Percentiles rank a stretch among this genome's conserved stretches.
Conservation (phyloP, 2,888 invertebrate species). For the Cheilosia vulpina region DNA sequence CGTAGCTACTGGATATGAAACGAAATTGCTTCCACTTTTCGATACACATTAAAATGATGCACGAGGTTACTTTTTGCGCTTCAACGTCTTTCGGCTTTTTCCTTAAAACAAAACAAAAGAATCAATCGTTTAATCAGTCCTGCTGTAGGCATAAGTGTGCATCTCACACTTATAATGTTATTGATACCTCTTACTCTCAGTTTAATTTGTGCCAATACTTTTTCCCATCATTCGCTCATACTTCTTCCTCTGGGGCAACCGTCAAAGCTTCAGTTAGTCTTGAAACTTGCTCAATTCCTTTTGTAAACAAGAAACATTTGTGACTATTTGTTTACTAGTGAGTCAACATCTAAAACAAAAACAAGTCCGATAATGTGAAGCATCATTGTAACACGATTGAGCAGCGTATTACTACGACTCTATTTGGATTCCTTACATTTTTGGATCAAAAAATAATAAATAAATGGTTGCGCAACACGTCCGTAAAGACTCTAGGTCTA, state of each 20-base stretch:
- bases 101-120: background rate
- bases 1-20: slow-evolving; percentile 52
- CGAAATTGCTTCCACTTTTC: slow-evolving; percentile 31
- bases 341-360: too few species aligned
- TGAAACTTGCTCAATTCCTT: background rate
- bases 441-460: too few species aligned
- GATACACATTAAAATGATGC: slow-evolving; percentile 22
- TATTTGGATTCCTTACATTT: too few species aligned
- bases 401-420: too few species aligned
- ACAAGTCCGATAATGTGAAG: too few species aligned
- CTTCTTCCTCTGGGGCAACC: too few species aligned
- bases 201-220: background rate
- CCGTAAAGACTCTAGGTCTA: too few species aligned
- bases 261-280: background rate
- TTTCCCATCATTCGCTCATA: background rate
- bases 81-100: background rate
- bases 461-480: too few species aligned
- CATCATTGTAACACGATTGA: too few species aligned
- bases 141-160: too few species aligned
- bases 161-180: too few species aligned
- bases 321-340: background rate
- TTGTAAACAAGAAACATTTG: background rate
- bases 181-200: too few species aligned
- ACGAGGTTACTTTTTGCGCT: background rate
- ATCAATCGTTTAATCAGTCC: background rate